Evolutionary conservation across 2,113 vertebrate genomes (phyloP), one percentile per base, ranked within the genome.

Genomic region (Anseranas semipalmata): DNA sequence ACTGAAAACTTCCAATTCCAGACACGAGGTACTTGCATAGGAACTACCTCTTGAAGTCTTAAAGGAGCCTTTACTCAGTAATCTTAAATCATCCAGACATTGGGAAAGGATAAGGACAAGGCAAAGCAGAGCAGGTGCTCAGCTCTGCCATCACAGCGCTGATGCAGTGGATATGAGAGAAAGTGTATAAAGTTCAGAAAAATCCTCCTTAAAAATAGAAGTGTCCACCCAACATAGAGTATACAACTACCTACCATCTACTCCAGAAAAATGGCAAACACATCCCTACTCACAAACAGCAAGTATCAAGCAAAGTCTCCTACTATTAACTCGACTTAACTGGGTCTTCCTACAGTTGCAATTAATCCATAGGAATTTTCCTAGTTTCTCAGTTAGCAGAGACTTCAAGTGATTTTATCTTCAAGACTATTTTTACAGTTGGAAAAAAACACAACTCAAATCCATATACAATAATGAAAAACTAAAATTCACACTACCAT

Each of bases 301-400:
- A 91, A 85, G 41, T 5, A 91, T 82, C 70, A 93, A 65, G 35
- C 45, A 92, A 92, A 85, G 62, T 60, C 65, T 81, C 35, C 65
- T 68, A 82, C 48, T 85, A 85, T 62, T 87, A 78, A 89, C 58
- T 92, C 92, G 9, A 93, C 41, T 90, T 89, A 87, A 70, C 35
- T 30, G 32, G 4, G 77, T 72, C 84, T 87, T 95, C 81, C 74
- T 76, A 48, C 77, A 76, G 66, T 58, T 87, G 70, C 66, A 89
- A 62, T 53, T 85, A 75, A 82, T 65, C 74, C 5, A 1, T 4
- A 89, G 33, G 62, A 93, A 91, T 89, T 87, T 78, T 60, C 46
- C 66, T 66, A 39, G 33, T 62, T 58, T 65, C 55, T 62, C 53
- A 20, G 18, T 50, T 33, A 45, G 25, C n/a, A 21, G 37, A 82